These are phyloP conservation scores for Diglossa cyanea DNA, from an alignment of 2,797 vertebrate genomes.

Conservation along the genomic window DNA sequence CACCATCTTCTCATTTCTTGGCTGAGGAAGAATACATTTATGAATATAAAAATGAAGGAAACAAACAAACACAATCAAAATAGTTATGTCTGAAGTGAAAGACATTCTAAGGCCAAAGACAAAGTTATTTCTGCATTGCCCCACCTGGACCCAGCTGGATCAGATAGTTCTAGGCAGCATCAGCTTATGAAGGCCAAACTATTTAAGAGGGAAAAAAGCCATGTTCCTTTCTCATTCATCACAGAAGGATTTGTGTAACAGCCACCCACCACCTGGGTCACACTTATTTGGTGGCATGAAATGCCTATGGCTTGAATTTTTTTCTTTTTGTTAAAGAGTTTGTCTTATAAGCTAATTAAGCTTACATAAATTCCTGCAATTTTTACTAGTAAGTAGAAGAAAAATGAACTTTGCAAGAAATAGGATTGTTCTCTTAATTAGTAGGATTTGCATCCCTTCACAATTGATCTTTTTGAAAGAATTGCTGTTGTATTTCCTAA, in stretches of 20 bases:
- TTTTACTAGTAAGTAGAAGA: background rate
- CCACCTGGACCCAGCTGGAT: background rate
- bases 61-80: background rate
- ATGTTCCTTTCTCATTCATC: background rate
- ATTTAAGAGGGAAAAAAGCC: background rate
- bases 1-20: background rate
- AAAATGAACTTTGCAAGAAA: background rate
- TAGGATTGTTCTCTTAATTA: background rate
- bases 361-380: background rate
- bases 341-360: background rate
- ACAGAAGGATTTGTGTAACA: background rate
- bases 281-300: background rate
- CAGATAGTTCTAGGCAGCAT: background rate
- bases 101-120: background rate
- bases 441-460: background rate
- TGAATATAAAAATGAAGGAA: background rate
- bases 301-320: background rate
- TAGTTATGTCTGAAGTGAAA: background rate
- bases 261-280: background rate
- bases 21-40: background rate
- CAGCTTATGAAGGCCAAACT: background rate
- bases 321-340: background rate
- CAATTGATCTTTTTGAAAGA: background rate
- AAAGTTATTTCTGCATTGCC: background rate
- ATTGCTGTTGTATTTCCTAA: background rate